phyloP scores from a whole-genome alignment of 2,888 invertebrate genomes.

The Leptura quadrifasciata region DNA sequence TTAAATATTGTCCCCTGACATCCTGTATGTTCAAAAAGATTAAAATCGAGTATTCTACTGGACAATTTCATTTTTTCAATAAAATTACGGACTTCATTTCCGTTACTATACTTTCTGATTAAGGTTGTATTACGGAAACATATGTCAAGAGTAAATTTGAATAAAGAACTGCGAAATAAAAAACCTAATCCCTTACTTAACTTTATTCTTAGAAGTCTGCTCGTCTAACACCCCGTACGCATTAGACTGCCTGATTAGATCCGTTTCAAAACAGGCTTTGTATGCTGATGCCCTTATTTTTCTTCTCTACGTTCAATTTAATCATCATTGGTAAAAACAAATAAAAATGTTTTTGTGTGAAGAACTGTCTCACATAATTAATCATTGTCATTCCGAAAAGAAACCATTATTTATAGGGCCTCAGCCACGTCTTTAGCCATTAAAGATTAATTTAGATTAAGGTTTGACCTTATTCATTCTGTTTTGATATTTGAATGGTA shows the following conservation, averaged over 20 bases:
- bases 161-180: not conserved
- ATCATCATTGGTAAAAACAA: conserved; percentile 34
- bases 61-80: too few relatives aligned
- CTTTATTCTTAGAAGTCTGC: not conserved
- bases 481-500: conserved; percentile 28
- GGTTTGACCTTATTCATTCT: conserved; percentile 44
- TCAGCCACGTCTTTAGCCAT: conserved; percentile 36
- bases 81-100: too few relatives aligned
- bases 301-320: not conserved
- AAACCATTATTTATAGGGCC: conserved; percentile 38
- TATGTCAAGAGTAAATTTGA: not conserved
- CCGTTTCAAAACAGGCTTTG: not conserved
- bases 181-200: not conserved
- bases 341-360: conserved; percentile 35
- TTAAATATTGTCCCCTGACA: too few relatives aligned
- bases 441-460: conserved; percentile 46
- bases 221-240: conserved; percentile 3
- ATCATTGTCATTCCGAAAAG: conserved; percentile 46
- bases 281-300: conserved; percentile 18
- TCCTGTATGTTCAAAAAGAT: too few relatives aligned
- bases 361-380: conserved; percentile 41
- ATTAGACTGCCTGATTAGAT: conserved; percentile 7
- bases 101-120: too few relatives aligned
- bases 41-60: too few relatives aligned
- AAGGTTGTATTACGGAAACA: not conserved